Conservation (phyloP, 2,888 invertebrate genomes). For the Melanchra persicariae region DNA sequence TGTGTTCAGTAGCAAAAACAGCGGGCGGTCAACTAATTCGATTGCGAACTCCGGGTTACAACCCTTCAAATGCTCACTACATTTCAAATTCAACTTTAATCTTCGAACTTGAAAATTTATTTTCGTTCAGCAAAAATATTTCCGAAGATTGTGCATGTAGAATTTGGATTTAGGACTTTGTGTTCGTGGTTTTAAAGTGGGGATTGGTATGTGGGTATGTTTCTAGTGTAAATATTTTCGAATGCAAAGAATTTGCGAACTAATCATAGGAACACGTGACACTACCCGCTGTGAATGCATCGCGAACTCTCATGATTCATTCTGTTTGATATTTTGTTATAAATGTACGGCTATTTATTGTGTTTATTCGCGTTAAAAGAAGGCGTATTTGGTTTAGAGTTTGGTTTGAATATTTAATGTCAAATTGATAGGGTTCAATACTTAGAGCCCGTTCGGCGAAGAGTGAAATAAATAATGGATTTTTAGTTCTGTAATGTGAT, state of each 20-base stretch:
- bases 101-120: constrained; percentile 7
- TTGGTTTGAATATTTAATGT: constrained; percentile 13
- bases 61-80: constrained; percentile 51
- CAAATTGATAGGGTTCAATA: not conserved
- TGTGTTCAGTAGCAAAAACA: constrained; percentile 88
- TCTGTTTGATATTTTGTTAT: constrained; percentile 66
- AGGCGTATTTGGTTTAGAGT: constrained; percentile 26
- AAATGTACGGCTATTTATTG: constrained; percentile 53
- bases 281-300: constrained; percentile 69
- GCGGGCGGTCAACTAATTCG: constrained; percentile 87
- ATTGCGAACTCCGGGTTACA: constrained; percentile 79
- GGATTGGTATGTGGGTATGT: constrained; percentile 2
- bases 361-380: constrained; percentile 38
- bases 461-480: not conserved
- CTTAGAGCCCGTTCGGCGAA: not conserved
- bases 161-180: constrained; percentile 38
- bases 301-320: constrained; percentile 68
- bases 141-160: constrained; percentile 15
- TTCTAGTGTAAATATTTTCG: constrained; percentile 63
- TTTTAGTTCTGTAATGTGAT: not conserved
- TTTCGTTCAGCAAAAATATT: constrained; percentile 23
- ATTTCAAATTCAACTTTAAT: constrained; percentile 60
- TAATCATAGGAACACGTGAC: constrained; percentile 86
- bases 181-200: not conserved
- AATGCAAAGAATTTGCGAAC: constrained; percentile 80